Evolutionary conservation across 2,113 vertebrate genomes (phyloP), one percentile per base, ranked within the genome.

Genomic region (Aleadryas rufinucha): DNA sequence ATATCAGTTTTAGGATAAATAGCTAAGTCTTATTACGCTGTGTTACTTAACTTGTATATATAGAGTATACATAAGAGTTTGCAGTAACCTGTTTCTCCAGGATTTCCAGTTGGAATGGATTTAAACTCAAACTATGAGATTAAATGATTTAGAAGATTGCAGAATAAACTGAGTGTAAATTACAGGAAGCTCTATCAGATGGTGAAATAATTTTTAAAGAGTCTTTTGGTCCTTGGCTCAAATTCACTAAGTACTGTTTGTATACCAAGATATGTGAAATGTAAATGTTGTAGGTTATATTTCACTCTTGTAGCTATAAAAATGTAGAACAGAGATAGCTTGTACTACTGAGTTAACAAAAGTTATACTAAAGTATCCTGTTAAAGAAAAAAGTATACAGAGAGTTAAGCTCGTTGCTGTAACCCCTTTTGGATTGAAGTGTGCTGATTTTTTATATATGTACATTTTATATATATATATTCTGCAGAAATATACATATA

Each of bases 321-420:
- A 97, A 93, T 97, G 98, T 99, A 99, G 99, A 98, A 97, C 98
- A 98, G 98, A 98, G 97, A 98, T 98, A 98, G 98, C 98, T 98
- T 98, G 98, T 99, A 99, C 98, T 98, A 98, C 98, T 99, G 98
- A 99, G 98, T 98, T 98, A 98, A 99, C 98, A 98, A 97, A 98
- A 98, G 96, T 97, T 98, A 97, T 98, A 98, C 98, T 98, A 97
- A 98, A 98, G 96, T 98, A 97, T 97, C 97, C 97, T 98, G 97
- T 98, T 98, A 96, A 97, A 97, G 95, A 97, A 97, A 96, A 97
- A 98, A 95, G 95, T 96, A 97, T 94, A 97, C 97, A 98, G 97
- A 98, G 98, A 98, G 97, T 98, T 98, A 98, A 98, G 96, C 98
- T 98, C 98, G 97, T 99, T 98, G 98, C 98, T 98, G 98, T 99